Base-by-base conservation (phyloP, 2,797 vertebrate species). In the Salmo trutta region DNA sequence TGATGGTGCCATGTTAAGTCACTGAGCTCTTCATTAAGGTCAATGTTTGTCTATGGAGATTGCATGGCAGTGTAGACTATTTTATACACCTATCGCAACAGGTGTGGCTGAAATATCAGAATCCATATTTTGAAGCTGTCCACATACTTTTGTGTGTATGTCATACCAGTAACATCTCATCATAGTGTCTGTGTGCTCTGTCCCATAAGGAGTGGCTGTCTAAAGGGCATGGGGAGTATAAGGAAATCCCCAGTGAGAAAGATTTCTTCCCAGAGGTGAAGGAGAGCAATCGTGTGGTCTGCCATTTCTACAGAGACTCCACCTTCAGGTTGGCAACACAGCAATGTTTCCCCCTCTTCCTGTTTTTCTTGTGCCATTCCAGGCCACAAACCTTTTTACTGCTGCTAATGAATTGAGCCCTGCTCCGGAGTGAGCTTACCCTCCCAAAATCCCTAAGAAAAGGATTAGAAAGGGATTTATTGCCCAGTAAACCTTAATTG, bases 231-330 rank as follows among this genome's bases (percentile, higher is more conserved):
- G 98, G 97, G 31, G 98, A 98, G 88, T 99, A 97, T 79, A 95
- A 90, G 92, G 98, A 99, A 93, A 94, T 99, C 74, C 87, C 96
- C 75, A 99, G 97, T 21, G 98, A 99, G 88, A 97, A 93, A 92
- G 98, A 99, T 70, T 99, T 99, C 88, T 99, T 99, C 82, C 85
- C 94, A 8, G 97, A 99, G 91, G 98, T 98, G 74, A 99, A 99
- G 88, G 96, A 97, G 19, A 99, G 95, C 92, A 97, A 96, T 92
- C 97, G 96, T 1, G 97, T 98, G n/a, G 95, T 99, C 90, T 99
- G 98, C 84, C 98, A 99, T 91, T 99, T 99, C 93, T 99, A 99
- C 88, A 97, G 82, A 94, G 96, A 95, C 78, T 95, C 98, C 52
- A 96, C 97, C 0, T 95, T 97, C 93, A 99, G 98, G 98, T 99